Percentiles rank a stretch among this genome's conserved stretches.
These are phyloP conservation scores for Cryptocephalus primarius DNA, from an alignment of 2,888 invertebrate genomes.

Conservation along the genomic window DNA sequence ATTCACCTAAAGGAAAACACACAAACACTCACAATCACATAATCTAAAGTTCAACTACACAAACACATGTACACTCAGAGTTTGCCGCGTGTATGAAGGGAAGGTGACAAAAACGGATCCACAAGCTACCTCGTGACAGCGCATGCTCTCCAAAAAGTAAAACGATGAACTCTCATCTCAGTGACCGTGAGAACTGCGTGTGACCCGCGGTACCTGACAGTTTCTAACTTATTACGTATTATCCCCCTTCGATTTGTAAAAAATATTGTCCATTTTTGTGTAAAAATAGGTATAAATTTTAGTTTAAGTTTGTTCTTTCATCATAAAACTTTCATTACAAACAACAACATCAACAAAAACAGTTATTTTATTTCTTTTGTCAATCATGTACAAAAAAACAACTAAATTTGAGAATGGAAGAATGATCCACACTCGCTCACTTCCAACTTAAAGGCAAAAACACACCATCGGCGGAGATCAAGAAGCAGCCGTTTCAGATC, in stretches of 20 bases:
- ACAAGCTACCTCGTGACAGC: slow-evolving; percentile 28
- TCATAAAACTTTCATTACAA: background rate
- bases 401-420: too few species aligned
- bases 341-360: too few species aligned
- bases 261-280: slow-evolving; percentile 38
- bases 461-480: too few species aligned
- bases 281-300: slow-evolving; percentile 40
- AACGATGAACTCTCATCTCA: slow-evolving; percentile 20
- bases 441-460: slow-evolving; percentile 9
- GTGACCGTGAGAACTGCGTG: slow-evolving; percentile 28
- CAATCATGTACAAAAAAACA: too few species aligned
- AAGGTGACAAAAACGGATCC: slow-evolving; percentile 11
- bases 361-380: too few species aligned
- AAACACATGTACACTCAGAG: too few species aligned
- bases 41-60: too few species aligned
- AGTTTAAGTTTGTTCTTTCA: slow-evolving; percentile 32
- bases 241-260: slow-evolving; percentile 38
- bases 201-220: slow-evolving; percentile 31
- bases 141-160: slow-evolving; percentile 3
- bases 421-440: background rate
- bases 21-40: too few species aligned
- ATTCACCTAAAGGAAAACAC: too few species aligned
- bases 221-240: slow-evolving; percentile 35
- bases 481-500: too few species aligned
- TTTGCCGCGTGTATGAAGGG: background rate